A percentile compares a stretch with the other conserved stretches of the same genome.
These are phyloP conservation scores for Cetonia aurata DNA, from an alignment of 2,888 invertebrate species.

Conservation along the genomic window DNA sequence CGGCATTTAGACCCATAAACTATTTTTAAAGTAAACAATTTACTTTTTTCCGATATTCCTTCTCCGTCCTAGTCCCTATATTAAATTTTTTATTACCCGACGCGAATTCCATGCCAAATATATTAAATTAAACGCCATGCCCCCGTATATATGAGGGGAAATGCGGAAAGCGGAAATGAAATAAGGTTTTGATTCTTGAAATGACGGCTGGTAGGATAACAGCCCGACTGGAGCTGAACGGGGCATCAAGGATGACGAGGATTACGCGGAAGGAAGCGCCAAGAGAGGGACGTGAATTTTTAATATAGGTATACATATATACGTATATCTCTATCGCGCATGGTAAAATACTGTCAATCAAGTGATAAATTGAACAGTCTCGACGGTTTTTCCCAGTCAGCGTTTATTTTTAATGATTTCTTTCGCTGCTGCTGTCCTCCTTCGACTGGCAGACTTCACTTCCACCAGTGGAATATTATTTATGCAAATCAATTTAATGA, in stretches of 20 bases:
- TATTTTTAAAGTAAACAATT: slow-evolving; percentile 44
- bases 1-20: slow-evolving; percentile 40
- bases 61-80: slow-evolving; percentile 10
- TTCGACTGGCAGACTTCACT: slow-evolving; percentile 11
- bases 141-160: slow-evolving; percentile 11
- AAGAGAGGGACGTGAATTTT: slow-evolving; percentile 28
- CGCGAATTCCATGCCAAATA: slow-evolving; percentile 31
- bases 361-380: slow-evolving; percentile 33
- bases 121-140: slow-evolving; percentile 34
- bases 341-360: slow-evolving; percentile 42
- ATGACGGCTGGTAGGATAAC: slow-evolving; percentile 24
- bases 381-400: slow-evolving; percentile 28
- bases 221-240: slow-evolving; percentile 5
- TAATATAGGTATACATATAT: slow-evolving; percentile 16
- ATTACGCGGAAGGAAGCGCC: slow-evolving; percentile 7
- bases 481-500: slow-evolving; percentile 22
- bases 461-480: slow-evolving; percentile 5
- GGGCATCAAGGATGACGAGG: slow-evolving; percentile 9
- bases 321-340: slow-evolving; percentile 21
- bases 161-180: slow-evolving; percentile 12
- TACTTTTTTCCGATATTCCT: slow-evolving; percentile 38
- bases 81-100: slow-evolving; percentile 36
- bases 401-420: slow-evolving; percentile 36
- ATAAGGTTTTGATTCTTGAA: slow-evolving; percentile 35
- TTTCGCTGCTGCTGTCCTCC: background rate